These are phyloP conservation scores for Vulpes vulpes DNA, from an alignment of 2,113 vertebrate genomes.

Conservation along the genomic window DNA sequence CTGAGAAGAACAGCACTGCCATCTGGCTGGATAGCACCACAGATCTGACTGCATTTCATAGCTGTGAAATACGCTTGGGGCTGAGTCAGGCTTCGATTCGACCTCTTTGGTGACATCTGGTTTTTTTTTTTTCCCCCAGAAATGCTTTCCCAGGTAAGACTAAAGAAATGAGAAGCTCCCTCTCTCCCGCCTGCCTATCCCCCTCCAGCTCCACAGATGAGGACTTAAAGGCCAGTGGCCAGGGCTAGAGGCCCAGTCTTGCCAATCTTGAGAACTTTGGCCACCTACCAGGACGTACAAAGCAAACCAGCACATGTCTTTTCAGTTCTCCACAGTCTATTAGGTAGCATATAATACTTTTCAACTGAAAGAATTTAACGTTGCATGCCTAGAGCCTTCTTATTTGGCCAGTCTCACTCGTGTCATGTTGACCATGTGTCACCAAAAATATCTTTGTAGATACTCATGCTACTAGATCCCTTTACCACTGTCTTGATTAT, in stretches of 20 bases:
- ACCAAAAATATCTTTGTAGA: constrained; percentile 29
- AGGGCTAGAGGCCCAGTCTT: neutral
- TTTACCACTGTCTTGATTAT: constrained; percentile 9
- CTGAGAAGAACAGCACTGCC: neutral
- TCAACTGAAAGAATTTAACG: constrained; percentile 44
- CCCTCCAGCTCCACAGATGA: neutral
- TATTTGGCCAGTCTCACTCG: neutral
- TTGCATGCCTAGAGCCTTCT: neutral
- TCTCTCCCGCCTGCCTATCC: neutral
- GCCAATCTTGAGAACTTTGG: neutral
- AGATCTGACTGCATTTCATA: neutral
- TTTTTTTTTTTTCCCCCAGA: constrained; percentile 1
- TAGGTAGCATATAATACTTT: constrained; percentile 37
- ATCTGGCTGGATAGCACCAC: neutral
- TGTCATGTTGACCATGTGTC: neutral
- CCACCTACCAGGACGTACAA: neutral
- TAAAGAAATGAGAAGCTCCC: neutral
- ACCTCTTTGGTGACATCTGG: neutral
- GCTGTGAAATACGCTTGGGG: too few relatives aligned
- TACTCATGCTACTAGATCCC: neutral
- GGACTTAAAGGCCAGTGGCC: neutral
- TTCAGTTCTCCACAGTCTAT: constrained; percentile 27
- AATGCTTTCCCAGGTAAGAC: neutral
- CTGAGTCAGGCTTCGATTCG: neutral
- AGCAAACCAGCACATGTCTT: neutral